phyloP scores from a whole-genome alignment of 2,797 vertebrate species.

The Eospalax fontanierii region DNA sequence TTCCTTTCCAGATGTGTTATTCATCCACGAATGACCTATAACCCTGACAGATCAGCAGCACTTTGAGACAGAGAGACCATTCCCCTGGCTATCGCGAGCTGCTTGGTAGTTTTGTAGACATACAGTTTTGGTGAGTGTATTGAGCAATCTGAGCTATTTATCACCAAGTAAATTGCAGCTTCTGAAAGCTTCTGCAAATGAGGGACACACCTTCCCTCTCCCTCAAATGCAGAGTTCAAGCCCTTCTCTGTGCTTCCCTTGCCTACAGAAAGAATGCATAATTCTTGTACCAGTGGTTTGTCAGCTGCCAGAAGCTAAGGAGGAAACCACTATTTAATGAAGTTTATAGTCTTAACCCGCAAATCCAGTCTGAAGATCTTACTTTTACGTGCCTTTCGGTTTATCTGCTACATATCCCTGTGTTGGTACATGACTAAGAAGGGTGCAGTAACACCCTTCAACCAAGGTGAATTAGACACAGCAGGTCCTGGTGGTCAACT shows the following conservation, averaged over 20 bases:
- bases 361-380: neutral
- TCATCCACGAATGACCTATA: slow-evolving; percentile 73
- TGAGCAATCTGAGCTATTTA: neutral
- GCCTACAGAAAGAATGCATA: neutral
- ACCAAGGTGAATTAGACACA: neutral
- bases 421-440: neutral
- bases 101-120: neutral
- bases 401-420: neutral
- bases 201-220: neutral
- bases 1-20: slow-evolving; percentile 59
- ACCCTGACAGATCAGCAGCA: slow-evolving; percentile 30
- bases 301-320: neutral
- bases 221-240: neutral
- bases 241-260: neutral
- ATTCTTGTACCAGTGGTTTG: neutral
- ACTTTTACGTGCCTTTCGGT: neutral
- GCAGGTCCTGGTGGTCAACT: neutral
- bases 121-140: neutral
- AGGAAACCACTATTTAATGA: slow-evolving; percentile 6
- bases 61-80: slow-evolving; percentile 33
- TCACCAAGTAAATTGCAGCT: neutral
- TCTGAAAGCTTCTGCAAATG: neutral
- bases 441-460: neutral
- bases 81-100: neutral
- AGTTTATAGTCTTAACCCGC: neutral